Percentiles rank a stretch among this genome's conserved stretches.
Evolutionary conservation across 1,140 invertebrate genomes (phyloP).

Genomic region (Heliconius eleuchia): DNA sequence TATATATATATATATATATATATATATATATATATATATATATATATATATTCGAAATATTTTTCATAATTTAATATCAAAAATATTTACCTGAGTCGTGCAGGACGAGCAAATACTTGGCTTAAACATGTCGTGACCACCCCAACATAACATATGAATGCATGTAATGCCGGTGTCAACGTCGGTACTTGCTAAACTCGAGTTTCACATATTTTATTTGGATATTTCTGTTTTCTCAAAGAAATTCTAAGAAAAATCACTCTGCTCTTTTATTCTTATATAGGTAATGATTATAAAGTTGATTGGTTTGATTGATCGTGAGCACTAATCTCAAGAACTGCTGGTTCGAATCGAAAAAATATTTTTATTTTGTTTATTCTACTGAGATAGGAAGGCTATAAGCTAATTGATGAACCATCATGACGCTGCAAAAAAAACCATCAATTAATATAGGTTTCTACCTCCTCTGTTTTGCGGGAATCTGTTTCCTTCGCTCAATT

Average conservation of each 20-base stretch:
- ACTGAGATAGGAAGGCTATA: too few relatives aligned
- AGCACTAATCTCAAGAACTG: too few relatives aligned
- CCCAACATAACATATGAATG: conserved; percentile 12
- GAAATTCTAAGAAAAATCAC: neutral
- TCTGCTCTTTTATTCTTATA: neutral
- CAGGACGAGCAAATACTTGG: conserved; percentile 6
- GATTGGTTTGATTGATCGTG: neutral
- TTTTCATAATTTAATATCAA: conserved; percentile 6
- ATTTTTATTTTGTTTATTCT: too few relatives aligned
- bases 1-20: too few relatives aligned
- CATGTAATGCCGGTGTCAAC: conserved; percentile 4
- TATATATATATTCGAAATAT: neutral
- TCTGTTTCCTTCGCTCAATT: too few relatives aligned
- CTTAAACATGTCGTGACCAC: conserved; percentile 14
- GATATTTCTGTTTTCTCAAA: neutral
- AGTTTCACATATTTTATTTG: neutral
- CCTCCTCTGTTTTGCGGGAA: too few relatives aligned
- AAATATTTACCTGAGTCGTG: conserved; percentile 22
- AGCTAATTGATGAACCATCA: too few relatives aligned
- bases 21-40: too few relatives aligned
- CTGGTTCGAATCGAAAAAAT: too few relatives aligned
- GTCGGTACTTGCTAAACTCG: neutral
- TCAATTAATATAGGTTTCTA: too few relatives aligned
- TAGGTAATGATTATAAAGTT: too few relatives aligned
- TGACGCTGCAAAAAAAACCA: too few relatives aligned